A percentile compares a stretch with the other conserved stretches of the same genome.
Conservation (phyloP, 2,888 invertebrate species). For the Subacronicta megacephala region DNA sequence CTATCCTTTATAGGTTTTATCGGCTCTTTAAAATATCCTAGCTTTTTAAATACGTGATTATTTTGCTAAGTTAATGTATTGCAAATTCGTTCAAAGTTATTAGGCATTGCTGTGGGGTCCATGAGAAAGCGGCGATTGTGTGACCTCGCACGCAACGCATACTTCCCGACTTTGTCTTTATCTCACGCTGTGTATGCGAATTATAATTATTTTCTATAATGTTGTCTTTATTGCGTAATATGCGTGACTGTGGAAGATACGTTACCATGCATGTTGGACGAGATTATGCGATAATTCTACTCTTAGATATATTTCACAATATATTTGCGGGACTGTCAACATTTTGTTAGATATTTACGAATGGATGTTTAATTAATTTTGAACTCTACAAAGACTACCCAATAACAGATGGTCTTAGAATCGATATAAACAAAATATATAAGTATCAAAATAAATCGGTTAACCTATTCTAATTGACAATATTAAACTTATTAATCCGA, state of each 20-base stretch:
- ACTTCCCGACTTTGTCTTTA: conserved; percentile 22
- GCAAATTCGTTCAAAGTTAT: too few species aligned
- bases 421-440: too few species aligned
- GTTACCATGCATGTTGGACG: conserved; percentile 1
- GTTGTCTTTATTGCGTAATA: conserved; percentile 45
- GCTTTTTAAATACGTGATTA: too few species aligned
- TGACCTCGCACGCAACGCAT: conserved; percentile 48
- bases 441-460: conserved; percentile 13
- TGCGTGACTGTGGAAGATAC: conserved; percentile 36
- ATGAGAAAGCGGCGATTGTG: conserved; percentile 47
- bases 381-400: too few species aligned
- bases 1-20: too few species aligned
- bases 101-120: conserved; percentile 14
- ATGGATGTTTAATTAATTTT: too few species aligned
- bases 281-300: background rate
- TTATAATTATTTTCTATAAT: conserved; percentile 52
- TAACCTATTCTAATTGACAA: conserved; percentile 11
- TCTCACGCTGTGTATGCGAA: conserved; percentile 43
- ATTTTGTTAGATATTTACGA: too few species aligned
- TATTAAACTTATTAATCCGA: conserved; percentile 28
- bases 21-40: too few species aligned
- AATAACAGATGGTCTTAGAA: too few species aligned
- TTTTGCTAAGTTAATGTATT: too few species aligned
- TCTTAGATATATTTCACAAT: too few species aligned
- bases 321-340: background rate